Evolutionary conservation across 2,113 vertebrate species (phyloP).

Genomic region (Thymallus thymallus): DNA sequence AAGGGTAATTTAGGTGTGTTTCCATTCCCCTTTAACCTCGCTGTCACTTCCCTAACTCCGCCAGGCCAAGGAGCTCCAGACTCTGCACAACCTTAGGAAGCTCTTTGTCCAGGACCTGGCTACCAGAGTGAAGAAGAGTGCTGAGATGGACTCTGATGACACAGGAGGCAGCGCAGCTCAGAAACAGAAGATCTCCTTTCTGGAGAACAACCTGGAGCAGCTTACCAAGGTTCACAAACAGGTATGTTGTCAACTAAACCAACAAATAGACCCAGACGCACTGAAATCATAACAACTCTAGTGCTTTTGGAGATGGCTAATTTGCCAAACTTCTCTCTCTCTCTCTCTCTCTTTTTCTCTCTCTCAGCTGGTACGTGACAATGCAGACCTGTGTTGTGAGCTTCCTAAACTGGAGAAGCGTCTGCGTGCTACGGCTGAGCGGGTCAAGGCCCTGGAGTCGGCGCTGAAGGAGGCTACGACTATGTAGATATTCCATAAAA

Average conservation of each 20-base stretch:
- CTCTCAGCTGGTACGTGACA: constrained; percentile 93
- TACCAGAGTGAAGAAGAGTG: constrained; percentile 98
- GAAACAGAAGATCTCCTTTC: constrained; percentile 97
- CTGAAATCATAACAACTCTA: background rate
- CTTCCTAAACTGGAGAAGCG: constrained; percentile 97
- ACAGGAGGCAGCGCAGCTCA: constrained; percentile 94
- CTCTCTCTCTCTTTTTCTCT: background rate
- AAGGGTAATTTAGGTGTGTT: too few species aligned
- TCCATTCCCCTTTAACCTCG: background rate
- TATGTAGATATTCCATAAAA: too few species aligned
- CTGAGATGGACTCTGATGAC: constrained; percentile 93
- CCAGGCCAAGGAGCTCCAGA: constrained; percentile 97
- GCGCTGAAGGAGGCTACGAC: constrained; percentile 97
- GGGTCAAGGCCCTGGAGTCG: constrained; percentile 95
- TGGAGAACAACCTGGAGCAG: constrained; percentile 98
- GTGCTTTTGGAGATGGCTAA: background rate
- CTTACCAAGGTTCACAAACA: constrained; percentile 99
- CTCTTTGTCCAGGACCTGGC: constrained; percentile 96
- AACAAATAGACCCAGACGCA: background rate
- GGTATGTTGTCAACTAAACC: constrained; percentile 66
- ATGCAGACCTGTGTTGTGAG: constrained; percentile 96
- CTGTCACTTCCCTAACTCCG: constrained; percentile 4
- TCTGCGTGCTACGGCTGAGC: constrained; percentile 91
- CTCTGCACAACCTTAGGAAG: constrained; percentile 93
- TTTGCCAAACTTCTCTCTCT: background rate